Base-by-base conservation (phyloP, 2,113 vertebrate species). In the Puntigrus tetrazona region DNA sequence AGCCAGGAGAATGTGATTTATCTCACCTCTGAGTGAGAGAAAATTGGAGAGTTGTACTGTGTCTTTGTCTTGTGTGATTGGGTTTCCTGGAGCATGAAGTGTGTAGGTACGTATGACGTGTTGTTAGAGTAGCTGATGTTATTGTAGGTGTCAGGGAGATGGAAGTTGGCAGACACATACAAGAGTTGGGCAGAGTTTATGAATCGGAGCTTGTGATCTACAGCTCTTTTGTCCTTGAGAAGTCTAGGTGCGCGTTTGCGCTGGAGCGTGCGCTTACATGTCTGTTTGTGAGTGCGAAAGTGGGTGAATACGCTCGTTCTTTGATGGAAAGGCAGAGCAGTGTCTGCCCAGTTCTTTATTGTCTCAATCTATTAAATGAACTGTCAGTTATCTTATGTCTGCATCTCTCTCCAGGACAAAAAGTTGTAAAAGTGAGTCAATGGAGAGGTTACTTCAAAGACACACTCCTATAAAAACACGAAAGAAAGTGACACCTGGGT, bases 301-400 rank as follows among this genome's bases (percentile, higher is more conserved):
- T 74, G 41, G 18, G 22, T 67, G 61, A 25, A 34, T 76, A 11
- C 43, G 43, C 79, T 38, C n/a, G 76, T 86, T 72, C 76, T 85
- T 76, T 50, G 78, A 77, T 82, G 13, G 81, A 85, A 86, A 78
- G 43, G 22, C 76, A 27, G 22, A 81, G 82, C 34, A 22, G 20
- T 75, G 77, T 88, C 85, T 85, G 63, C 55, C 80, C 69, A 50
- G 78, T 83, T 82, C 85, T 90, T 86, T 85, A 82, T 87, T 85
- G 81, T 89, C 86, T 88, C 81, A 83, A 78, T 85, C 87, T 85
- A 90, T 86, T 88, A 89, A 90, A 90, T 88, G 83, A 91, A 84
- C 87, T 91, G 90, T 89, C 89, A 85, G 74, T 90, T 86, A 72
- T 82, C 80, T 85, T 61, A 84, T 63, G 45, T 73, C 77, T 27